phyloP scores from a whole-genome alignment of 2,113 vertebrate species.

The Petrocephalus microphthalmus region DNA sequence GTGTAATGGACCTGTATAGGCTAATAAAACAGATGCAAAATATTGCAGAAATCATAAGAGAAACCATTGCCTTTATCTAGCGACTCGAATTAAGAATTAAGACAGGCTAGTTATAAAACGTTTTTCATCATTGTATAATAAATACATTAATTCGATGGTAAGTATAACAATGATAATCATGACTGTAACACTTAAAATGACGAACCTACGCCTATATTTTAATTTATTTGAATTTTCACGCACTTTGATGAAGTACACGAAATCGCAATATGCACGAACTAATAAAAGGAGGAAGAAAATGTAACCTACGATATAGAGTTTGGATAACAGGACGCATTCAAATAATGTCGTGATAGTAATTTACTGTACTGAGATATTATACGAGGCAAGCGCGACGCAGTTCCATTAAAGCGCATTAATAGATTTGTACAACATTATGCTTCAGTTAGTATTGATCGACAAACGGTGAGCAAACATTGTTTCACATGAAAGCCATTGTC shows the following conservation, averaged over 20 bases:
- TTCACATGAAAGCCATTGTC: constrained; percentile 79
- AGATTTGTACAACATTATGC: constrained; percentile 81
- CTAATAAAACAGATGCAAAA: background rate
- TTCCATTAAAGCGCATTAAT: constrained; percentile 87
- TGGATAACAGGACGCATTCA: constrained; percentile 50
- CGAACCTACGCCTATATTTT: too few species aligned
- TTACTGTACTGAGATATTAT: constrained; percentile 69
- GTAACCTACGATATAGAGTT: background rate
- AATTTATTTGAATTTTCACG: background rate
- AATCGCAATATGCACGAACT: background rate
- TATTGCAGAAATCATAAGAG: background rate
- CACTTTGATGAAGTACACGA: background rate
- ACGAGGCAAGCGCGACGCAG: constrained; percentile 67
- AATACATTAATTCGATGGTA: background rate
- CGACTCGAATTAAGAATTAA: background rate
- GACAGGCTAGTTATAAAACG: background rate
- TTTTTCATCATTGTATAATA: background rate
- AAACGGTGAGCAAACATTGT: constrained; percentile 80
- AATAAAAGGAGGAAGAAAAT: background rate
- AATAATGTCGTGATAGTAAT: constrained; percentile 69
- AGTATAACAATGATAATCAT: background rate
- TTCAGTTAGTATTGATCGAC: constrained; percentile 78
- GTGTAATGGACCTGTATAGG: background rate
- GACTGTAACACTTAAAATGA: background rate
- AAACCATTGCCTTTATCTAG: background rate